Evolutionary conservation across 2,888 invertebrate genomes (phyloP).

Genomic region (Escarpia spicata): DNA sequence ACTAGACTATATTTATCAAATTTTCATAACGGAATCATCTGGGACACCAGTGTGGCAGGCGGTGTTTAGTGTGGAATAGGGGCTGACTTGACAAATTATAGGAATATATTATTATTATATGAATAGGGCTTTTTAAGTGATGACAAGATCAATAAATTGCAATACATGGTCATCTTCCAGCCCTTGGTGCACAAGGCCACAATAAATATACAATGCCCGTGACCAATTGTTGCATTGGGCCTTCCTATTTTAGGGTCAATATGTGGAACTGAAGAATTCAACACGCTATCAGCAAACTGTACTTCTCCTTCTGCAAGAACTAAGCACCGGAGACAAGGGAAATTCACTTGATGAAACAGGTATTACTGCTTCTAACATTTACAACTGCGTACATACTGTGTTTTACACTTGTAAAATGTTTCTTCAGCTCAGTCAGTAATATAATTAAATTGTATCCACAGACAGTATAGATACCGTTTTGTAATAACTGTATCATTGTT

Average conservation of each 20-base stretch:
- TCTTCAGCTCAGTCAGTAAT: background rate
- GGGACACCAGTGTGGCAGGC: too few relatives aligned
- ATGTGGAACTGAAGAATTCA: constrained; percentile 10
- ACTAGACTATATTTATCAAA: too few relatives aligned
- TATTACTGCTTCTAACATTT: background rate
- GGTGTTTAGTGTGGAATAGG: too few relatives aligned
- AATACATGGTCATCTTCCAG: too few relatives aligned
- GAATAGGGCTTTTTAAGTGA: too few relatives aligned
- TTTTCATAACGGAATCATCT: too few relatives aligned
- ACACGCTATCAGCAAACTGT: background rate
- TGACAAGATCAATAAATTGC: too few relatives aligned
- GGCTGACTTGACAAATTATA: too few relatives aligned
- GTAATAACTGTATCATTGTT: background rate
- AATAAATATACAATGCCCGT: background rate
- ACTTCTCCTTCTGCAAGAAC: background rate
- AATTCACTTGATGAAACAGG: background rate
- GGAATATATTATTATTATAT: too few relatives aligned
- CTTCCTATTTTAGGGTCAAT: background rate
- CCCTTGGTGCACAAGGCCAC: too few relatives aligned
- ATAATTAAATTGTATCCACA: background rate
- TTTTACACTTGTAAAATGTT: background rate
- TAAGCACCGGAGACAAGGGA: background rate
- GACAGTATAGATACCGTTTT: background rate
- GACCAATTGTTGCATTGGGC: background rate
- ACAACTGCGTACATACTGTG: background rate